A percentile compares a stretch with the other conserved stretches of the same genome.
Evolutionary conservation across 2,888 invertebrate genomes (phyloP).

Genomic region (Trachelus troglodyta): DNA sequence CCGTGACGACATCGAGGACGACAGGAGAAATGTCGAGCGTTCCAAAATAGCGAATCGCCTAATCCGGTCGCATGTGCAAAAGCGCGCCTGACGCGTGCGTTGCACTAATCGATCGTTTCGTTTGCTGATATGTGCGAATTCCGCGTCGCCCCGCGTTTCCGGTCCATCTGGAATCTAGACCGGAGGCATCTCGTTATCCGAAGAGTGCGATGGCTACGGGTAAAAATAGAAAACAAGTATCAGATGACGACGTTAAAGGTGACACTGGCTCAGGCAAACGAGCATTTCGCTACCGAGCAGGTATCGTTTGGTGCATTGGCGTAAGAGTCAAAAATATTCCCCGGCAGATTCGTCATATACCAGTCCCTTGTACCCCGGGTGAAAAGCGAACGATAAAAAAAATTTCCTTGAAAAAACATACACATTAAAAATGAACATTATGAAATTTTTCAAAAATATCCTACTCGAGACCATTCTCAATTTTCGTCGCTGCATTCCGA

Average conservation of each 20-base stretch:
- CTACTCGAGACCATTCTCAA: not conserved
- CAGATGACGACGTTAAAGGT: slow-evolving; percentile 15
- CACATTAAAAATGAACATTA: rapidly evolving
- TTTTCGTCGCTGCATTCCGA: not conserved
- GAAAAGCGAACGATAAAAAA: too few relatives aligned
- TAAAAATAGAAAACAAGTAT: not conserved
- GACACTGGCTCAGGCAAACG: slow-evolving; percentile 7
- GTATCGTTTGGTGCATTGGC: slow-evolving; percentile 4
- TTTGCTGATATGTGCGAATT: slow-evolving; percentile 20
- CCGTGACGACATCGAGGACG: too few relatives aligned
- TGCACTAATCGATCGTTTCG: slow-evolving; percentile 19
- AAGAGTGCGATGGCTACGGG: not conserved
- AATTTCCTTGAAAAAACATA: too few relatives aligned
- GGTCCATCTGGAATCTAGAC: slow-evolving; percentile 27
- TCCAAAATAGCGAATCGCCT: too few relatives aligned
- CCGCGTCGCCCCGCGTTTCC: slow-evolving; percentile 13
- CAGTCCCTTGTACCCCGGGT: too few relatives aligned
- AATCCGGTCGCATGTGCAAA: too few relatives aligned
- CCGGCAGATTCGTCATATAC: not conserved
- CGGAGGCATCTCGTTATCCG: slow-evolving; percentile 1
- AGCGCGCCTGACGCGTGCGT: slow-evolving; percentile 11
- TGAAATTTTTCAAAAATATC: too few relatives aligned
- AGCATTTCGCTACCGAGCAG: not conserved
- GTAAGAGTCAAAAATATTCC: not conserved
- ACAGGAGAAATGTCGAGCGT: too few relatives aligned